Evolutionary conservation across 2,888 invertebrate species (phyloP).

Genomic region (Neoaliturus tenellus): DNA sequence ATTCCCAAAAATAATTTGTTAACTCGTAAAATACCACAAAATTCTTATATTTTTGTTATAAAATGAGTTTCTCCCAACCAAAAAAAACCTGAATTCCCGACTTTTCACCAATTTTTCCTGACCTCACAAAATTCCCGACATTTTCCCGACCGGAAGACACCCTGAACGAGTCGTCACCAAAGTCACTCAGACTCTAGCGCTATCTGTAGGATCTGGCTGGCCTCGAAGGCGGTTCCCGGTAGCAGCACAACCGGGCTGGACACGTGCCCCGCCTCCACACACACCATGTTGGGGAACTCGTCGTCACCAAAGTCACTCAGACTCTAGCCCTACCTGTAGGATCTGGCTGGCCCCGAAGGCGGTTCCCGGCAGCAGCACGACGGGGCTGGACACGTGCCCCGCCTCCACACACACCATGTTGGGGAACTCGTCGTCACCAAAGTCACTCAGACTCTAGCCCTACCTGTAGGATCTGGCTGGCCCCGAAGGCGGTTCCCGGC

Average conservation of each 20-base stretch:
- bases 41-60: no score
- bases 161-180: no score
- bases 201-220: conserved; percentile 92
- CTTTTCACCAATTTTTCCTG: no score
- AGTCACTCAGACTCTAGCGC: no score
- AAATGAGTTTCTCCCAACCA: no score
- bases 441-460: conserved; percentile 94
- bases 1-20: no score
- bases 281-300: conserved; percentile 97
- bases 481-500: conserved; percentile 94
- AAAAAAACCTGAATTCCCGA: no score
- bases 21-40: no score
- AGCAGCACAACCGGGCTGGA: conserved; percentile 90
- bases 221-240: conserved; percentile 94
- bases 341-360: conserved; percentile 96
- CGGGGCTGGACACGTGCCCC: conserved; percentile 92
- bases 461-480: conserved; percentile 92
- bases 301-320: conserved; percentile 98
- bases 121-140: no score
- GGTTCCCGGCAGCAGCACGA: conserved; percentile 91
- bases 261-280: conserved; percentile 96
- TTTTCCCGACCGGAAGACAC: no score
- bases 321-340: conserved; percentile 91
- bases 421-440: conserved; percentile 97
- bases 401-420: conserved; percentile 98